These are phyloP conservation scores for Pasiphila rectangulata DNA, from an alignment of 2,888 invertebrate species.

Conservation along the genomic window DNA sequence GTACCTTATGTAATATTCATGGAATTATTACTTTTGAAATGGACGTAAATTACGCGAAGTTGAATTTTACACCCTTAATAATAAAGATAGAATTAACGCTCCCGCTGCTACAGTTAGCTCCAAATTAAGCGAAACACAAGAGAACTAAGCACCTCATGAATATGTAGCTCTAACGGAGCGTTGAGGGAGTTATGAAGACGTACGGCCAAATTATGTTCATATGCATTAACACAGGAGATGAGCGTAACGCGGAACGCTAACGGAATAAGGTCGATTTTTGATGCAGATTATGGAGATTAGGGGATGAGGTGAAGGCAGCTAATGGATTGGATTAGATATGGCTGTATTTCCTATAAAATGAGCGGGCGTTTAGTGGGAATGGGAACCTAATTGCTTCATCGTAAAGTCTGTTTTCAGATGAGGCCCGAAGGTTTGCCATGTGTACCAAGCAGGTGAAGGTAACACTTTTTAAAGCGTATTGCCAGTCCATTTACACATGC, in stretches of 20 bases:
- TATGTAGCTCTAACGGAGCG: constrained; percentile 23
- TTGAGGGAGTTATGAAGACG: constrained; percentile 27
- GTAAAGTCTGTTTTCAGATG: not conserved
- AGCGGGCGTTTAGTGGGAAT: not conserved
- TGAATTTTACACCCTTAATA: not conserved
- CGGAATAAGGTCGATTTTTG: constrained; percentile 3
- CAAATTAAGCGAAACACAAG: not conserved
- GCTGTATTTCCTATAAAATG: not conserved
- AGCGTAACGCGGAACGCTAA: too few species aligned
- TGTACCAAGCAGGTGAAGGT: too few species aligned
- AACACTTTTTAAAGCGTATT: too few species aligned
- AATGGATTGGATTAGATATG: not conserved
- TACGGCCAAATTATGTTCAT: constrained; percentile 12
- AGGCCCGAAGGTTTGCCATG: not conserved
- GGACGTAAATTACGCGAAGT: not conserved
- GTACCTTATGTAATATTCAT: not conserved
- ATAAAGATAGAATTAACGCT: not conserved
- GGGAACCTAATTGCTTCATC: not conserved
- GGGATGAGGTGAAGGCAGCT: not conserved
- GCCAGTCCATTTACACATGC: too few species aligned
- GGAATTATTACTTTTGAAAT: not conserved
- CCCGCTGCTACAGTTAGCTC: constrained; percentile 1
- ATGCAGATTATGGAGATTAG: constrained; percentile 1
- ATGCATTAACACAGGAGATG: too few species aligned
- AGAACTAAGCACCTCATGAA: not conserved